A percentile compares a stretch with the other conserved stretches of the same genome.
Conservation (phyloP, 2,888 invertebrate genomes). For the Phyllotreta cruciferae region DNA sequence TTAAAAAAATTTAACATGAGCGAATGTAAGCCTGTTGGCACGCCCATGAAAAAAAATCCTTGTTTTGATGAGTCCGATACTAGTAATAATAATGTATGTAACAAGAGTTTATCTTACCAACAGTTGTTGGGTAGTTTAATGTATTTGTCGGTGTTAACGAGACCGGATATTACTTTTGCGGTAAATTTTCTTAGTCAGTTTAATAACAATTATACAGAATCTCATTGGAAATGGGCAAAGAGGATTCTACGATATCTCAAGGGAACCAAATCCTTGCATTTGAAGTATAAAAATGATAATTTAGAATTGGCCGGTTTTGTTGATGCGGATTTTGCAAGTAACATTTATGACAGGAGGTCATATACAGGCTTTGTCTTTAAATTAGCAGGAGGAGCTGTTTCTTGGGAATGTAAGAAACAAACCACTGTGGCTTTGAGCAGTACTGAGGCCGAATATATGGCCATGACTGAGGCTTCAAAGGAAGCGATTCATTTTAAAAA, state of each 20-base stretch:
- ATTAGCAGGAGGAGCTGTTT: slow-evolving; percentile 44
- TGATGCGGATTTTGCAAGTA: slow-evolving; percentile 14
- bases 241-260: slow-evolving; percentile 1
- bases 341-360: slow-evolving; percentile 44
- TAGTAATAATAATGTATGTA: background rate
- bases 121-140: slow-evolving; percentile 34
- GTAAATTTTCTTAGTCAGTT: slow-evolving; percentile 42
- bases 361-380: slow-evolving; percentile 49
- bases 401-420: slow-evolving; percentile 49
- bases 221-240: slow-evolving; percentile 38
- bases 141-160: too few species aligned
- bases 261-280: background rate
- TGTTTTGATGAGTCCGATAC: slow-evolving; percentile 6
- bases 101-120: slow-evolving; percentile 28
- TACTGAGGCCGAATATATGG: slow-evolving; percentile 50
- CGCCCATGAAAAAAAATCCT: slow-evolving; percentile 20
- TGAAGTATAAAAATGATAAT: slow-evolving; percentile 18
- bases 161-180: slow-evolving; percentile 34
- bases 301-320: slow-evolving; percentile 26
- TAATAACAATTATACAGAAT: slow-evolving; percentile 34
- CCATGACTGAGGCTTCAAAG: slow-evolving; percentile 45
- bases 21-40: slow-evolving; percentile 26
- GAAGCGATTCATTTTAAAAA: slow-evolving; percentile 39
- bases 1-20: slow-evolving; percentile 28
- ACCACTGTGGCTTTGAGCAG: slow-evolving; percentile 45